Evolutionary conservation across 2,888 invertebrate genomes (phyloP).

Genomic region (Eudemis profundana): DNA sequence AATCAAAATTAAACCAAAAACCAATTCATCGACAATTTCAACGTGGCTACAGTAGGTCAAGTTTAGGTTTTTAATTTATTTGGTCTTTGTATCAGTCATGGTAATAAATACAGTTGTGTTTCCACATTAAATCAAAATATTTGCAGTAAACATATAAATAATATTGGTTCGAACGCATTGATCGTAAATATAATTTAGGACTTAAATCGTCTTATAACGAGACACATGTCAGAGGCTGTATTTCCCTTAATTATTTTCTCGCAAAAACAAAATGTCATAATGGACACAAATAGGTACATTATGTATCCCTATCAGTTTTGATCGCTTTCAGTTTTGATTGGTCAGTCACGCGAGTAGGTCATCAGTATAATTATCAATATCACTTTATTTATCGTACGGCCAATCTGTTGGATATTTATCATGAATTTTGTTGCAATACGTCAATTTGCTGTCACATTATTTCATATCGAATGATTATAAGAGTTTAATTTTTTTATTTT

Average conservation of each 20-base stretch:
- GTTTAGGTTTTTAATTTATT: no score
- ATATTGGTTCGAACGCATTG: no score
- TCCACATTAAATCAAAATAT: no score
- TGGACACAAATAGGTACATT: slow-evolving; percentile 24
- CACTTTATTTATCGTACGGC: slow-evolving; percentile 24
- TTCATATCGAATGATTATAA: no score
- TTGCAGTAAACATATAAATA: no score
- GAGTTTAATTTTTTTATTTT: not conserved
- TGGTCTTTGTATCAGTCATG: no score
- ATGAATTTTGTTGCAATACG: not conserved
- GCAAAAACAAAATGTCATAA: slow-evolving; percentile 13
- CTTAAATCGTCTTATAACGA: not conserved
- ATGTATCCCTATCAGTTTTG: slow-evolving; percentile 25
- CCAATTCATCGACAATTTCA: no score
- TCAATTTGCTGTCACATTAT: slow-evolving; percentile 19
- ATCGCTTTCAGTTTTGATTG: slow-evolving; percentile 28
- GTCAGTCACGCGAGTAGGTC: slow-evolving; percentile 28
- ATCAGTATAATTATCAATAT: slow-evolving; percentile 43
- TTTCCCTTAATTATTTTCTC: not conserved
- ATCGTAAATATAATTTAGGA: no score
- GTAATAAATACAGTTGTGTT: no score
- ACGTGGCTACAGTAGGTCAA: no score
- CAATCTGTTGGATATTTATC: slow-evolving; percentile 15
- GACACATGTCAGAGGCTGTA: not conserved
- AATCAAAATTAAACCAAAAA: no score